Evolutionary conservation across 1,140 invertebrate species (phyloP).

Genomic region (Caenorhabditis inopinata): DNA sequence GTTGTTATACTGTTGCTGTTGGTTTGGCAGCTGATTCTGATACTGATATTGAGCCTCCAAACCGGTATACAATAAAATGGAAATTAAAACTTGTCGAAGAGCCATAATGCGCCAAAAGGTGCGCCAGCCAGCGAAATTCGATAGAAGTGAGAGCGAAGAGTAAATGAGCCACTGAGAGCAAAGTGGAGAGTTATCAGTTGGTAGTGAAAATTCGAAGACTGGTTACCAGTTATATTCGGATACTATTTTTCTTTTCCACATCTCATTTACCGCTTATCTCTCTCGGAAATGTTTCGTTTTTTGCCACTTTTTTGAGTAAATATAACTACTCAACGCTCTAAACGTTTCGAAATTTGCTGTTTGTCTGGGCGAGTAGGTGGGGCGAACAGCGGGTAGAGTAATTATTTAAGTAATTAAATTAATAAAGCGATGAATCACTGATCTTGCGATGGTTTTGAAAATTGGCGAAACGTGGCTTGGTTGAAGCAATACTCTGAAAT

Average conservation of each 20-base stretch:
- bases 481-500: no score
- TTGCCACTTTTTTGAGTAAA: neutral
- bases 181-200: no score
- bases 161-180: no score
- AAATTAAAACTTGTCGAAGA: neutral
- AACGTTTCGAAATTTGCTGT: neutral
- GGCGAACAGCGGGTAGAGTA: neutral
- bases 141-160: neutral
- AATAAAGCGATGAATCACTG: conserved; percentile 13
- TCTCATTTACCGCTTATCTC: neutral
- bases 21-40: neutral
- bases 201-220: no score
- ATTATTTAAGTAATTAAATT: neutral
- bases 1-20: neutral
- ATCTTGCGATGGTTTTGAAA: neutral
- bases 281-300: neutral
- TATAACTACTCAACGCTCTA: no score
- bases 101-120: no score
- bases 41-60: neutral
- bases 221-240: neutral
- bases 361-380: neutral
- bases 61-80: neutral
- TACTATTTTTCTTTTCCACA: neutral
- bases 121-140: no score
- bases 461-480: no score